These are phyloP conservation scores for Hydrozoanthus gracilis DNA, from an alignment of 92 coral and sea anemone genomes.

Conservation along the genomic window DNA sequence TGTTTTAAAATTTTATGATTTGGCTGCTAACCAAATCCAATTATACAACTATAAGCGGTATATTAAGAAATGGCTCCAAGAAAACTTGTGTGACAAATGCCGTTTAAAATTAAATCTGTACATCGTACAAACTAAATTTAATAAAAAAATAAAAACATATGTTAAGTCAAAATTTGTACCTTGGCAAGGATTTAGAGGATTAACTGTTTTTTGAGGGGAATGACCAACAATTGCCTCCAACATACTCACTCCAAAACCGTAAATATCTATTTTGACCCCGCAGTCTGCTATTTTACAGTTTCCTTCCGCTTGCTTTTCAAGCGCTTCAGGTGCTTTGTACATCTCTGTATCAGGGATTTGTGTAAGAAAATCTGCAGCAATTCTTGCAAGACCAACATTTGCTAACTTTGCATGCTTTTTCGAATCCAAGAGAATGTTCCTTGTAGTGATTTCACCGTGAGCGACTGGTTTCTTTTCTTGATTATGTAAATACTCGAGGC, in stretches of 20 bases:
- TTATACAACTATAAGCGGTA: no score
- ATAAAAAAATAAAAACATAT: neutral
- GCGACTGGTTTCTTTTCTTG: slow-evolving; percentile 36
- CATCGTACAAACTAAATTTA: neutral
- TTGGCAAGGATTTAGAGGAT: neutral
- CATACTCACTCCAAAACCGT: neutral
- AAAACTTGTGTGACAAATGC: neutral
- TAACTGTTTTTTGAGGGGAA: neutral
- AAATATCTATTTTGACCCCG: neutral
- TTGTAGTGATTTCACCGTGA: slow-evolving; percentile 61
- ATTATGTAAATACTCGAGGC: slow-evolving; percentile 58
- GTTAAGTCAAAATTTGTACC: neutral
- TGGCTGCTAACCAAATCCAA: no score
- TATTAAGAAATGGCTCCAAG: no score
- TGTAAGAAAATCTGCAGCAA: slow-evolving; percentile 29
- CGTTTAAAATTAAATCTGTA: neutral
- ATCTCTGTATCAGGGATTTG: slow-evolving; percentile 48
- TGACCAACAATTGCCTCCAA: slow-evolving; percentile 8
- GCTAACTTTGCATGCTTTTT: slow-evolving; percentile 56
- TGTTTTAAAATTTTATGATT: no score
- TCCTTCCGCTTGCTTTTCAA: slow-evolving; percentile 27
- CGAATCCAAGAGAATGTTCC: slow-evolving; percentile 58
- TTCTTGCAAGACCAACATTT: slow-evolving; percentile 63
- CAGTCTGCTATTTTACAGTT: neutral
- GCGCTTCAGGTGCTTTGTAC: slow-evolving; percentile 62